Evolutionary conservation across 2,888 invertebrate genomes (phyloP).

Genomic region (Megamerina dolium): DNA sequence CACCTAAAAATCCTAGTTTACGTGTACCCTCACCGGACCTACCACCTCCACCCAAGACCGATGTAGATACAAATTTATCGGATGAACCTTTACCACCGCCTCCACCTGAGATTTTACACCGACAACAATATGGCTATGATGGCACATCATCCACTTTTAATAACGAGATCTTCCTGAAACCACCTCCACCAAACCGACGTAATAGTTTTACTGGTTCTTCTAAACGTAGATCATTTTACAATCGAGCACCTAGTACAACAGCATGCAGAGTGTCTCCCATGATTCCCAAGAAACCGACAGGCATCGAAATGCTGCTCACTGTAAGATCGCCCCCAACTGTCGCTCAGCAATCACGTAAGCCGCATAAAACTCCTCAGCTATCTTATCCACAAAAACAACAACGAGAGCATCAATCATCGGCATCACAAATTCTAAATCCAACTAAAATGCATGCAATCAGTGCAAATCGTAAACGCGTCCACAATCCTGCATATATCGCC

Average conservation of each 20-base stretch:
- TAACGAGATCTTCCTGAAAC: not conserved
- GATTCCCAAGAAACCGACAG: constrained; percentile 44
- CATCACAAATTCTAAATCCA: constrained; percentile 12
- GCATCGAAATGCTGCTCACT: constrained; percentile 37
- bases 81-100: constrained; percentile 50
- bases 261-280: constrained; percentile 36
- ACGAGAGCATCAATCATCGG: constrained; percentile 15
- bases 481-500: constrained; percentile 32
- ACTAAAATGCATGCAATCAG: too few relatives aligned
- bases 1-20: constrained; percentile 68
- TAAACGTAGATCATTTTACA: constrained; percentile 32
- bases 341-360: constrained; percentile 30
- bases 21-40: constrained; percentile 50
- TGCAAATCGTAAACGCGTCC: constrained; percentile 44
- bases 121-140: constrained; percentile 15
- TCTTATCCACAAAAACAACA: constrained; percentile 30
- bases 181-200: constrained; percentile 41
- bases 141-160: too few relatives aligned
- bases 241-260: constrained; percentile 14
- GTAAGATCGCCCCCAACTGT: constrained; percentile 31
- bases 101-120: constrained; percentile 46
- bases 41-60: constrained; percentile 44
- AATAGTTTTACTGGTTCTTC: constrained; percentile 50
- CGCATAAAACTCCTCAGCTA: constrained; percentile 26
- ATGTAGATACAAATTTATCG: constrained; percentile 36